Percentiles rank a stretch among this genome's conserved stretches.
Evolutionary conservation across 2,113 vertebrate species (phyloP).

Genomic region (Thamnophis sirtalis): DNA sequence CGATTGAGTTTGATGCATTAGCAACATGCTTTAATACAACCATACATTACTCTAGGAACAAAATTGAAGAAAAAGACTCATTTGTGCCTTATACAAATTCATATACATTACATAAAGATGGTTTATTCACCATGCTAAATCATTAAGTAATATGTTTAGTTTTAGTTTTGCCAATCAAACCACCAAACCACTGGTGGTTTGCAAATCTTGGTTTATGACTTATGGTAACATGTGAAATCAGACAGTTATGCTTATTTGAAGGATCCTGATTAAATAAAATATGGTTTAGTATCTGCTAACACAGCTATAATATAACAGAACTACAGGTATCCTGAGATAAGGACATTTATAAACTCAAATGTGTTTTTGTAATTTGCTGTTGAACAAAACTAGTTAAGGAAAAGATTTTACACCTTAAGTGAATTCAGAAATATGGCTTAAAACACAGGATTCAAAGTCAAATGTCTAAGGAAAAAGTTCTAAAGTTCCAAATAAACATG

Average conservation of each 20-base stretch:
- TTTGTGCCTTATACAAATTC: not conserved
- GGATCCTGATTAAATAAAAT: not conserved
- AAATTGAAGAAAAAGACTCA: not conserved
- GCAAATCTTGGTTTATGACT: not conserved
- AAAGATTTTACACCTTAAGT: not conserved
- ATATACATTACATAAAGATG: not conserved
- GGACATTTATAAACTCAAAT: not conserved
- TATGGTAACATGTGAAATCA: not conserved
- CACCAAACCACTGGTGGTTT: not conserved
- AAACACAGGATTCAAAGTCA: not conserved
- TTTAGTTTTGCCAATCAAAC: not conserved
- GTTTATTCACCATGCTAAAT: not conserved
- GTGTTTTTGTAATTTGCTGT: not conserved
- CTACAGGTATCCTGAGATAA: not conserved
- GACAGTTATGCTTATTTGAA: not conserved
- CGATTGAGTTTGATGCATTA: not conserved
- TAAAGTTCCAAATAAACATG: not conserved
- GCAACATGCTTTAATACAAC: not conserved
- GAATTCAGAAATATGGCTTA: not conserved
- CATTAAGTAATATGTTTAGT: not conserved
- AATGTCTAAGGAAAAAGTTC: not conserved
- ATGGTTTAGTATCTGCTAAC: not conserved
- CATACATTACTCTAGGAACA: not conserved
- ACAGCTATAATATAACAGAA: not conserved
- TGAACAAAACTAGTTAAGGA: not conserved